These are phyloP conservation scores for Tridacna crocea DNA, from an alignment of 2,888 invertebrate genomes.

Conservation along the genomic window DNA sequence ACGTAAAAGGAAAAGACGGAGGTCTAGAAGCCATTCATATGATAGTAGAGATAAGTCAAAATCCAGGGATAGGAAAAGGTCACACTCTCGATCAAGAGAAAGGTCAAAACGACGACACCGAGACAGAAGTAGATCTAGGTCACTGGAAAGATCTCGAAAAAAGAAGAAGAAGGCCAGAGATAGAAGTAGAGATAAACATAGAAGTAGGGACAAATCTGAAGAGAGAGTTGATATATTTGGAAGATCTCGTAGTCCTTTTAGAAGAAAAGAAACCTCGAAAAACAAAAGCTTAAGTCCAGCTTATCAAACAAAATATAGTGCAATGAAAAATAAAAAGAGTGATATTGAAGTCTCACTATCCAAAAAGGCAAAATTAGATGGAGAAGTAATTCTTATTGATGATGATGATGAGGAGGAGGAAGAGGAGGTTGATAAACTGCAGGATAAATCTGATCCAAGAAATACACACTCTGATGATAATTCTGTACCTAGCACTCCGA, in stretches of 20 bases:
- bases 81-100: constrained; percentile 60
- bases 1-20: constrained; percentile 46
- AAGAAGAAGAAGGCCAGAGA: constrained; percentile 63
- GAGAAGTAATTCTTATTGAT: constrained; percentile 14
- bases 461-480: constrained; percentile 4
- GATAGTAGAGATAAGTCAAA: constrained; percentile 62
- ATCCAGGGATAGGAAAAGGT: constrained; percentile 66
- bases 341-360: not conserved
- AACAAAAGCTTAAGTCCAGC: constrained; percentile 21
- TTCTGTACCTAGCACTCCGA: not conserved
- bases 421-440: constrained; percentile 7
- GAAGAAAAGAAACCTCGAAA: constrained; percentile 37
- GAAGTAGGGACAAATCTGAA: constrained; percentile 51
- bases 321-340: constrained; percentile 10
- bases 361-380: constrained; percentile 16
- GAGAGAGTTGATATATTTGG: constrained; percentile 58
- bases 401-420: constrained; percentile 32
- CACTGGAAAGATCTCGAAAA: constrained; percentile 54
- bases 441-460: not conserved
- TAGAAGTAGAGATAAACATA: constrained; percentile 52
- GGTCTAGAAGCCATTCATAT: constrained; percentile 57
- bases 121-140: constrained; percentile 51
- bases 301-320: not conserved
- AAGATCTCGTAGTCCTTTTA: constrained; percentile 53
- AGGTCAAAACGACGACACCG: constrained; percentile 35